Evolutionary conservation across 1,140 invertebrate genomes (phyloP).

Genomic region (Nephotettix cincticeps): DNA sequence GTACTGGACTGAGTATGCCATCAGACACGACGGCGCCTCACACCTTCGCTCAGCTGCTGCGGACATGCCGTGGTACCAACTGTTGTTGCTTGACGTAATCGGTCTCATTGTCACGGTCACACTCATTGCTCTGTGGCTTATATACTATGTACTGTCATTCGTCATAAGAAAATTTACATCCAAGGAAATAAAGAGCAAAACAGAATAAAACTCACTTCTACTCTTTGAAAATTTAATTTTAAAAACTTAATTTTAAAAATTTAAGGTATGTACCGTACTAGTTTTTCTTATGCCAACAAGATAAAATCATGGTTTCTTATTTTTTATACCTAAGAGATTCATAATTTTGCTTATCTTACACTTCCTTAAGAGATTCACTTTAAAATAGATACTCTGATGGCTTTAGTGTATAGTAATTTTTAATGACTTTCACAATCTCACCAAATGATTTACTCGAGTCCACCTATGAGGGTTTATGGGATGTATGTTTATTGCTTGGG

Average conservation of each 20-base stretch:
- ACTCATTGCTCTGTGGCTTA: neutral
- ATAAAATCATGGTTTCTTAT: too few relatives aligned
- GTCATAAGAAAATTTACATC: neutral
- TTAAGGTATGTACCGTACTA: neutral
- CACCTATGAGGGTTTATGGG: too few relatives aligned
- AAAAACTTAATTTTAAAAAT: neutral
- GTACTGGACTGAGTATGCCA: slow-evolving; percentile 61
- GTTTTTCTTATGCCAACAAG: neutral
- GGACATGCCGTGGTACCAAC: slow-evolving; percentile 55
- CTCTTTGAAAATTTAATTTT: neutral
- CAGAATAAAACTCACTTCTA: neutral
- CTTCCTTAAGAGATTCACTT: too few relatives aligned
- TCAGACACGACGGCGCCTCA: slow-evolving; percentile 50
- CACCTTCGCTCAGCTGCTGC: slow-evolving; percentile 47
- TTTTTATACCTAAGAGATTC: too few relatives aligned
- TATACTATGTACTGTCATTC: neutral
- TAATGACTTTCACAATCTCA: too few relatives aligned
- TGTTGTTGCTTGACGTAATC: slow-evolving; percentile 58
- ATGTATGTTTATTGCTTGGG: too few relatives aligned
- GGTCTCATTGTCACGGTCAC: neutral
- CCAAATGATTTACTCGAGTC: too few relatives aligned
- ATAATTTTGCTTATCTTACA: too few relatives aligned
- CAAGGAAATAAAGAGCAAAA: neutral
- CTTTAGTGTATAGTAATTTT: too few relatives aligned
- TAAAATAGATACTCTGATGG: too few relatives aligned